Percentiles rank a stretch among this genome's conserved stretches.
phyloP scores from a whole-genome alignment of 1,140 invertebrate genomes.

The Agraylea sexmaculata region DNA sequence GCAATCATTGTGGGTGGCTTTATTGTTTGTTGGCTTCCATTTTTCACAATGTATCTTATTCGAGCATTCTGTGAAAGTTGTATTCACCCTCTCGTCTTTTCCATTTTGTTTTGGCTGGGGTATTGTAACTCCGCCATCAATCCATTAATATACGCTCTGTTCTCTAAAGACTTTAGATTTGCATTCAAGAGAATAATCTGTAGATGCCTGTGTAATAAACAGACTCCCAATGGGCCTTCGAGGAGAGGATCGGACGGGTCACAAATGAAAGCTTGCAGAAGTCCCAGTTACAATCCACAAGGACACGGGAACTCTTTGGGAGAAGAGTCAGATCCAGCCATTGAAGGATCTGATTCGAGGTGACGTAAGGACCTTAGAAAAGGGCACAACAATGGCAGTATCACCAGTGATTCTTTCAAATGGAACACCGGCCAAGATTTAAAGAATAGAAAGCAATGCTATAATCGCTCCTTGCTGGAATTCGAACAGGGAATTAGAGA shows the following conservation, averaged over 20 bases:
- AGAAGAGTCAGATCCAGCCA: constrained; percentile 37
- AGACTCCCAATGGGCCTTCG: constrained; percentile 22
- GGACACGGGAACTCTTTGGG: constrained; percentile 27
- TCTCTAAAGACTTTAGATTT: constrained; percentile 84
- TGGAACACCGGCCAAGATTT: constrained; percentile 13
- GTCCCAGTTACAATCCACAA: constrained; percentile 31
- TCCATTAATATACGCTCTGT: constrained; percentile 83
- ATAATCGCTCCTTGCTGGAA: constrained; percentile 15
- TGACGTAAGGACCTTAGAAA: constrained; percentile 28
- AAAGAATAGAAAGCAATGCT: constrained; percentile 19
- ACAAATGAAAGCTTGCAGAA: constrained; percentile 35
- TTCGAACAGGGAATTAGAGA: constrained; percentile 9
- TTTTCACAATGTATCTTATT: constrained; percentile 87
- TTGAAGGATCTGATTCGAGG: constrained; percentile 39
- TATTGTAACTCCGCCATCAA: constrained; percentile 95
- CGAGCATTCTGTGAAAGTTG: constrained; percentile 71
- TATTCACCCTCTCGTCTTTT: constrained; percentile 72
- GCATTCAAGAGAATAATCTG: constrained; percentile 88
- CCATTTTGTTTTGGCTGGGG: constrained; percentile 90
- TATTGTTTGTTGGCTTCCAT: constrained; percentile 87
- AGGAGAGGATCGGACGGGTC: constrained; percentile 52
- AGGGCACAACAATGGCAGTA: constrained; percentile 17
- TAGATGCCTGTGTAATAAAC: constrained; percentile 54
- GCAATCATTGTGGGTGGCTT: constrained; percentile 91
- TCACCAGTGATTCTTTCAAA: constrained; percentile 18